Evolutionary conservation across 2,888 invertebrate genomes (phyloP).

Genomic region (Agonopterix subpropinquella): DNA sequence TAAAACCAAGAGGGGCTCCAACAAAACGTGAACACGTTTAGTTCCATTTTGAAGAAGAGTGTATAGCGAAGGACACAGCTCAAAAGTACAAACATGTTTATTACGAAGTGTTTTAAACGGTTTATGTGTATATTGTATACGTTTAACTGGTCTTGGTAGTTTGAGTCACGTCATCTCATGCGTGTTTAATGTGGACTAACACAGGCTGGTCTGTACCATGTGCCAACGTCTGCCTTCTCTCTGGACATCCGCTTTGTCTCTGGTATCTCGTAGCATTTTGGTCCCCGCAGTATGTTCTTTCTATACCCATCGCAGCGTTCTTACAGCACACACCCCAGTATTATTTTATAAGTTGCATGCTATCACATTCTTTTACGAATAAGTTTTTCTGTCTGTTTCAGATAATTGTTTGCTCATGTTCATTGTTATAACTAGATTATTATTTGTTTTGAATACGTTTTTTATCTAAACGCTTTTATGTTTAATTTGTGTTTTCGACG

Average conservation of each 20-base stretch:
- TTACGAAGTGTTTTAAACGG: constrained; percentile 39
- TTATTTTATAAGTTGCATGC: constrained; percentile 59
- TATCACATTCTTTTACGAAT: constrained; percentile 36
- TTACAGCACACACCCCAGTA: constrained; percentile 53
- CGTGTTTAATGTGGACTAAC: constrained; percentile 66
- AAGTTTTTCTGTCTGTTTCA: constrained; percentile 35
- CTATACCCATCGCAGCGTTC: constrained; percentile 53
- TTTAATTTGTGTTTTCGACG: constrained; percentile 9
- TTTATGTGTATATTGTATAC: constrained; percentile 39
- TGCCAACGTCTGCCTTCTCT: constrained; percentile 45
- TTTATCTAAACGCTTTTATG: neutral
- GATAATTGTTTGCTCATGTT: constrained; percentile 20
- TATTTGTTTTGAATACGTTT: neutral
- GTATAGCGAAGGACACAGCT: constrained; percentile 40
- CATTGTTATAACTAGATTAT: neutral
- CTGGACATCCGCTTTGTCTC: constrained; percentile 61
- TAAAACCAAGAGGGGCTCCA: constrained; percentile 60
- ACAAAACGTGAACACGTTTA: constrained; percentile 54
- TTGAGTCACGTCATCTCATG: constrained; percentile 58
- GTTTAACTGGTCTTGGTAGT: constrained; percentile 65
- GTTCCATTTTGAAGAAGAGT: constrained; percentile 39
- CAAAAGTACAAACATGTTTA: constrained; percentile 39
- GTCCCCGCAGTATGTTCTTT: constrained; percentile 58
- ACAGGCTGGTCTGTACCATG: constrained; percentile 44
- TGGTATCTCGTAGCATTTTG: constrained; percentile 63